Evolutionary conservation across 1,140 invertebrate genomes (phyloP), one percentile per base, ranked within the genome.

Genomic region (Hirudo medicinalis): DNA sequence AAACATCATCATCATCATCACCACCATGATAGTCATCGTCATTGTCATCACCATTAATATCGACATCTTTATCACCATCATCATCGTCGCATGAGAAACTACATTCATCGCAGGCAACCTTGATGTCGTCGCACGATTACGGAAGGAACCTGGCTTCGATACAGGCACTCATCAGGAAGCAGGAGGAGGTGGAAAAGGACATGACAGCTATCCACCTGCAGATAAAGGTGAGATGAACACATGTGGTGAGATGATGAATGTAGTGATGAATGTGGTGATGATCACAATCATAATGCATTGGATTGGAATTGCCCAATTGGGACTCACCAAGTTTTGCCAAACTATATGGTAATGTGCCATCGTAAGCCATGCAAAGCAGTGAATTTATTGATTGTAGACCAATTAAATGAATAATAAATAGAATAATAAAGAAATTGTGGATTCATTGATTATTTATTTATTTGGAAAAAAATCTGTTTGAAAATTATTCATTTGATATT

Each of bases 101-200:
- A 6, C 6, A 6, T 36, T 36, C 32, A 36, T 36, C 3, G 43
- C 79, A 90, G 85, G 93, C 94, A 0, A 90, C 94, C 0, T 82
- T 97, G 0, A 69, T 82, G 63, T 94, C 93, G 0, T 91, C 91
- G 0, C 94, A 99, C 76, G 96, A 99, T 78, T 94, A 92, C 78
- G 95, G 95, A 11, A 87, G 94, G 22, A 94, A 98, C 80, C 84
- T 99, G 67, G 93, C 93, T 13, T 94, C 90, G 75, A 95, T 97
- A 0, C 91, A 97, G 81, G 91, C 91, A 0, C 80, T 97, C 25
- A 92, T 87, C 84, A 86, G 95, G 8, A 97, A 97, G 80, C 95
- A 98, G 79, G 96, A 99, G 80, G 94, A 93, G 9, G 89, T 97
- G 3, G 95, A 98, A 78, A 87, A 95, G 43, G 96, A 99, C 83